Conservation (phyloP, 1,140 invertebrate genomes). For the Scaptodrosophila lebanonensis region DNA sequence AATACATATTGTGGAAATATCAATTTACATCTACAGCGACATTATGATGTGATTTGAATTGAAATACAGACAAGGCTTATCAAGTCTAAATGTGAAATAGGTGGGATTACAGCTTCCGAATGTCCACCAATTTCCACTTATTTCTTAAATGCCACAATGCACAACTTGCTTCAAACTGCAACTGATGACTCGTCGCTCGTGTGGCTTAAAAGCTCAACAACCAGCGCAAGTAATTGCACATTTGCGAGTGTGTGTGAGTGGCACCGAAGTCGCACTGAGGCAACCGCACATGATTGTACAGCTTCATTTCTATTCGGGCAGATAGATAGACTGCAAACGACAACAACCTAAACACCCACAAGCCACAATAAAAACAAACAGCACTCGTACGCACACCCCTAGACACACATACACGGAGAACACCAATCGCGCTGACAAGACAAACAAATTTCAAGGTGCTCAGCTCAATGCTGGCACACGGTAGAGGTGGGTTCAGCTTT, state of each 20-base stretch:
- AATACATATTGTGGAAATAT: no score
- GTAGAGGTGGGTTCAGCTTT: no score
- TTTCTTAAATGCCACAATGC: no score
- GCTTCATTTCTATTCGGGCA: conserved; percentile 50
- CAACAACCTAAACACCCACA: conserved; percentile 53
- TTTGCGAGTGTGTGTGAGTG: conserved; percentile 6
- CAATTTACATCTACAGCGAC: no score
- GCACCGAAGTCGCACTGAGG: background rate
- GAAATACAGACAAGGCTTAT: no score
- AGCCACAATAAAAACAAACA: conserved; percentile 60
- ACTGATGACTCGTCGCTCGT: no score
- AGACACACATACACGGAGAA: conserved; percentile 14
- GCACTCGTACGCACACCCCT: conserved; percentile 22
- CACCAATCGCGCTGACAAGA: conserved; percentile 16
- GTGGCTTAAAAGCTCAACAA: no score
- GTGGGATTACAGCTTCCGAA: no score
- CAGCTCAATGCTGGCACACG: conserved; percentile 27
- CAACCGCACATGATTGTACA: conserved; percentile 39
- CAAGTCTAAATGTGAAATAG: no score
- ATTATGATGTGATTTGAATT: no score
- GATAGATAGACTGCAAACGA: conserved; percentile 54
- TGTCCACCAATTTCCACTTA: no score
- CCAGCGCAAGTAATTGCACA: background rate
- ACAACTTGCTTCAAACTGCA: no score
- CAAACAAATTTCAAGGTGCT: conserved; percentile 43